Evolutionary conservation across 1,140 invertebrate species (phyloP), one percentile per base, ranked within the genome.

Genomic region (Bombus picipes): DNA sequence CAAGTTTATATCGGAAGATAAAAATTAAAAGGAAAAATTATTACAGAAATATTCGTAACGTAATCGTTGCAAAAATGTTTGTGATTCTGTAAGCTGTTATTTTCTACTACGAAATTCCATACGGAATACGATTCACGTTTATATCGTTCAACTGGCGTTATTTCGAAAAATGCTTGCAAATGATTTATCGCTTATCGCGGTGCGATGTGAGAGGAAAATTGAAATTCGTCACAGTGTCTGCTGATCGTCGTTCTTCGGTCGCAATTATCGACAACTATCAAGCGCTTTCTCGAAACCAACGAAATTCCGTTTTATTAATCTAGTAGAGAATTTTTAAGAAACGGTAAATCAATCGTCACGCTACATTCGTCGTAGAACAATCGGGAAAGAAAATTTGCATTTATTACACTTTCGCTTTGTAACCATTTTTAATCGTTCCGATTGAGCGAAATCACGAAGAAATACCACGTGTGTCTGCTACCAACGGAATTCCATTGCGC

Each of bases 401-500:
- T 79, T 78, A 10, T 25, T 8, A n/a, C 22, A 53, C 28, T 34
- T 47, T 22, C n/a, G 22, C 25, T 10, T 32, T 8, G 28, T n/a
- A 32, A 5, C 9, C 12, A n/a, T 53, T 75, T 25, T 25, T 34
- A 39, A 3, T 15, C 41, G 25, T 15, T 18, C 5, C 39, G 0
- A 68, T 77, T 53, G 37, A 66, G 32, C 41, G 22, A 37, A 34
- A 66, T 76, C 62, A 5, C 39, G 1, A 34, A 47, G 73, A 83
- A 66, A 83, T 83, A 53, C 10, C n/a, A 22, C 12, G 32, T 37
- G 43, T 25, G 73, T 78, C 74, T 8, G 43, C 10, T 22, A 65
- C 28, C 18, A 32, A 65, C 41, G 74, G 73, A 41, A 77, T 83
- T 57, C 62, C 81, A 78, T 83, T 41, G 75, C 74, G 74, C 43